phyloP scores from a whole-genome alignment of 1,140 invertebrate species.

The Drosophila repleta region DNA sequence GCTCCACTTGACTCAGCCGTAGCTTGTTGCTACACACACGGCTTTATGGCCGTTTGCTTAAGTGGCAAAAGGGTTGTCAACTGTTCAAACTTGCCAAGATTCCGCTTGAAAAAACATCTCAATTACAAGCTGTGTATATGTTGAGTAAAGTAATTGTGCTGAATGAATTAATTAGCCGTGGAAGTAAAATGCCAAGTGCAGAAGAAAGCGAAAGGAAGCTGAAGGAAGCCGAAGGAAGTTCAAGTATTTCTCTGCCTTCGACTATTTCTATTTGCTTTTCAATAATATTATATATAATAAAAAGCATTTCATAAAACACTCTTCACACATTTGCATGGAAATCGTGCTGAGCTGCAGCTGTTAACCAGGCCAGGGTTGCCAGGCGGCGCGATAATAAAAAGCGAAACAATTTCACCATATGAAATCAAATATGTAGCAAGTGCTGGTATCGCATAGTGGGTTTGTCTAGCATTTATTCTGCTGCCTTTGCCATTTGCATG shows the following conservation, averaged over 20 bases:
- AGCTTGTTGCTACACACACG: not conserved
- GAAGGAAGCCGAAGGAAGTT: not conserved
- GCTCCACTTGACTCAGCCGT: no score
- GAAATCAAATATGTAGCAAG: not conserved
- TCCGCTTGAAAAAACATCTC: not conserved
- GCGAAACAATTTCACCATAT: not conserved
- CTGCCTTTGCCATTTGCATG: constrained; percentile 49
- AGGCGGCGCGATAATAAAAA: not conserved
- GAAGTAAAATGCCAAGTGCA: not conserved
- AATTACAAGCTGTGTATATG: not conserved
- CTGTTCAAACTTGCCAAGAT: not conserved
- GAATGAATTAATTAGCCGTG: not conserved
- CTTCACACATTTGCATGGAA: not conserved
- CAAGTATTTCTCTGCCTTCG: not conserved
- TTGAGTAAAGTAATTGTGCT: not conserved
- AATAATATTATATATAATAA: no score
- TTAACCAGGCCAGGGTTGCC: not conserved
- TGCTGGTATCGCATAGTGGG: constrained; percentile 37
- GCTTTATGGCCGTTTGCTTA: not conserved
- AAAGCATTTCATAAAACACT: no score
- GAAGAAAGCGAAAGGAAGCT: not conserved
- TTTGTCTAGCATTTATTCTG: constrained; percentile 18
- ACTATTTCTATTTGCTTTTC: not conserved
- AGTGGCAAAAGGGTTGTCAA: constrained; percentile 4
- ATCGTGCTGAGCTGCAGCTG: not conserved